These are phyloP conservation scores for Dermochelys coriacea DNA, from an alignment of 2,797 vertebrate species.

Conservation along the genomic window DNA sequence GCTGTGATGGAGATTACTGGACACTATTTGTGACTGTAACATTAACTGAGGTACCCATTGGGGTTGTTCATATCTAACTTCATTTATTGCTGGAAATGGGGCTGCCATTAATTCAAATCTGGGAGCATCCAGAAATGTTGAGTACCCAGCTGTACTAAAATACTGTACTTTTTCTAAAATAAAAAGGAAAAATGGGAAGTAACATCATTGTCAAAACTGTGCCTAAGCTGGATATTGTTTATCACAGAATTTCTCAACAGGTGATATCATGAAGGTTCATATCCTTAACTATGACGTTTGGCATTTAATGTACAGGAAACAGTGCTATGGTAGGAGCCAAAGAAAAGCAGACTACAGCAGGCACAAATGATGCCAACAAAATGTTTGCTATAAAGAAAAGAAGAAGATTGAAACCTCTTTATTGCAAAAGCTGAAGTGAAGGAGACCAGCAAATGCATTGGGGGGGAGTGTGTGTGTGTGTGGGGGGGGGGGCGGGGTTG, in stretches of 20 bases:
- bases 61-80: background rate
- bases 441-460: background rate
- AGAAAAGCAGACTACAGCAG: background rate
- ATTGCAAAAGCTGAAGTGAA: background rate
- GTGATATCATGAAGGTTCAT: background rate
- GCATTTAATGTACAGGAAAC: background rate
- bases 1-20: background rate
- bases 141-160: background rate
- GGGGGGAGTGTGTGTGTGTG: too few species aligned
- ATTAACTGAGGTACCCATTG: background rate
- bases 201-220: background rate
- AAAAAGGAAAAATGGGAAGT: background rate
- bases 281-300: background rate
- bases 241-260: background rate
- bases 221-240: fast-evolving
- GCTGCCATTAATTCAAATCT: background rate
- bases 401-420: background rate
- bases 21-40: background rate
- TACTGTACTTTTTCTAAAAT: background rate
- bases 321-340: background rate
- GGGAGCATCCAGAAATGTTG: background rate
- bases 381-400: background rate
- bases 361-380: background rate
- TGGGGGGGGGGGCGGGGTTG: background rate
- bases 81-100: background rate